phyloP scores from a whole-genome alignment of 2,888 invertebrate genomes.

The Xanthia togata region DNA sequence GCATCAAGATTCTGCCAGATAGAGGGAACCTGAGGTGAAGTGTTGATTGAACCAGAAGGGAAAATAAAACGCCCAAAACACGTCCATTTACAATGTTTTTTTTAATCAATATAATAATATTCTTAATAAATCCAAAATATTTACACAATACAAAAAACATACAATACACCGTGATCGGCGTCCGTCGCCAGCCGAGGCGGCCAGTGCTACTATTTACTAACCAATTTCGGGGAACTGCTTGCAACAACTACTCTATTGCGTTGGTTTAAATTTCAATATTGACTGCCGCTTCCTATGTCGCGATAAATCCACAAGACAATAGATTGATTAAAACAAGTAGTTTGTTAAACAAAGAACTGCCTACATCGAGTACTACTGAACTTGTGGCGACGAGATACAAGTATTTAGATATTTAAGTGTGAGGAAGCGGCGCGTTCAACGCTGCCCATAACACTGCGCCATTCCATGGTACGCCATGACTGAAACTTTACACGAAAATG shows the following conservation, averaged over 20 bases:
- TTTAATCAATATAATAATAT: slow-evolving; percentile 90
- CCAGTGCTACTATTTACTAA: slow-evolving; percentile 65
- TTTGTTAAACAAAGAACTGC: slow-evolving; percentile 48
- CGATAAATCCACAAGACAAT: slow-evolving; percentile 50
- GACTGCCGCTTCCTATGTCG: slow-evolving; percentile 62
- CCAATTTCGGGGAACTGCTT: slow-evolving; percentile 63
- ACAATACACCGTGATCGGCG: slow-evolving; percentile 86
- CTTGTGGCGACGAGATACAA: slow-evolving; percentile 29
- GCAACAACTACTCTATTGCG: slow-evolving; percentile 68
- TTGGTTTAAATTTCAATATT: slow-evolving; percentile 61
- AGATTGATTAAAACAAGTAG: slow-evolving; percentile 46
- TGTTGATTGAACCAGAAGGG: neutral
- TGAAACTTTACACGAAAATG: slow-evolving; percentile 10
- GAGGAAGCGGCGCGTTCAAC: slow-evolving; percentile 49
- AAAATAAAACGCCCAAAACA: slow-evolving; percentile 73
- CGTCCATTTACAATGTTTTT: slow-evolving; percentile 89
- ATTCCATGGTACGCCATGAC: slow-evolving; percentile 44
- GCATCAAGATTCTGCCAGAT: too few species aligned
- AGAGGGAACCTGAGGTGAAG: too few species aligned
- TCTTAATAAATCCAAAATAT: slow-evolving; percentile 91
- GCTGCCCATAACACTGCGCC: slow-evolving; percentile 39
- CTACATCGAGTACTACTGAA: slow-evolving; percentile 27
- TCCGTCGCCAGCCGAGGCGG: slow-evolving; percentile 76
- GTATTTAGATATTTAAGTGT: slow-evolving; percentile 29
- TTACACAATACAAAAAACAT: slow-evolving; percentile 90